These are phyloP conservation scores for Orestias chungarensis DNA, from an alignment of 2,797 vertebrate species.

Conservation along the genomic window DNA sequence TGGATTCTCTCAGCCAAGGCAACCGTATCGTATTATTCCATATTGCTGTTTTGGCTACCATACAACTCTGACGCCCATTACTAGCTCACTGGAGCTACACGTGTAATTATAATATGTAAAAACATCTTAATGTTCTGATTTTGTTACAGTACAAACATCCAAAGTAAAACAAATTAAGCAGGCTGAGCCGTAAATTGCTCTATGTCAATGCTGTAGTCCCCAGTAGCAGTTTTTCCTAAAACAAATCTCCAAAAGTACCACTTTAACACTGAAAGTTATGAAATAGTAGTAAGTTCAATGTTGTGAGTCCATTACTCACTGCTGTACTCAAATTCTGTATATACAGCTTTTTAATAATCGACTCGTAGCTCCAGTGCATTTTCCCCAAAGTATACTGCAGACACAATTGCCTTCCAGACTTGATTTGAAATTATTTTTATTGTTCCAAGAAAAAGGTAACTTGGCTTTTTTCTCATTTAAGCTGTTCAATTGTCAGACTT, in stretches of 20 bases:
- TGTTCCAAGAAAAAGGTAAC: constrained; percentile 69
- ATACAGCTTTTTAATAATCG: constrained; percentile 67
- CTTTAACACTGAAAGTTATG: constrained; percentile 55
- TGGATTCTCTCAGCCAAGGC: background rate
- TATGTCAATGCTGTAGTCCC: constrained; percentile 50
- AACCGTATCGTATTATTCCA: background rate
- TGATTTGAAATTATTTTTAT: constrained; percentile 78
- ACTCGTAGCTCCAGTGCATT: constrained; percentile 60
- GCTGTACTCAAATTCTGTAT: constrained; percentile 54
- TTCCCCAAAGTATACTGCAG: constrained; percentile 79
- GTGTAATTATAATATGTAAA: constrained; percentile 52
- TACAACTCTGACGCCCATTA: constrained; percentile 19
- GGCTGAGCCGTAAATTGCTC: constrained; percentile 56
- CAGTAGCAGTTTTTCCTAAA: constrained; percentile 47
- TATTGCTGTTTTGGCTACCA: constrained; percentile 1
- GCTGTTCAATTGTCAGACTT: constrained; percentile 43
- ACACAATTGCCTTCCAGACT: constrained; percentile 76
- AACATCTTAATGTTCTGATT: constrained; percentile 41
- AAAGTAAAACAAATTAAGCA: constrained; percentile 46
- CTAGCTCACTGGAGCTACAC: constrained; percentile 24
- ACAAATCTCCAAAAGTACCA: constrained; percentile 40
- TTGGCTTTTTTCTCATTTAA: constrained; percentile 52
- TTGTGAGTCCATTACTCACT: constrained; percentile 66
- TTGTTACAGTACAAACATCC: constrained; percentile 28
- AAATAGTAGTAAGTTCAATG: constrained; percentile 68